A percentile compares a stretch with the other conserved stretches of the same genome.
These are phyloP conservation scores for Silurus meridionalis DNA, from an alignment of 2,113 vertebrate genomes.

Conservation along the genomic window DNA sequence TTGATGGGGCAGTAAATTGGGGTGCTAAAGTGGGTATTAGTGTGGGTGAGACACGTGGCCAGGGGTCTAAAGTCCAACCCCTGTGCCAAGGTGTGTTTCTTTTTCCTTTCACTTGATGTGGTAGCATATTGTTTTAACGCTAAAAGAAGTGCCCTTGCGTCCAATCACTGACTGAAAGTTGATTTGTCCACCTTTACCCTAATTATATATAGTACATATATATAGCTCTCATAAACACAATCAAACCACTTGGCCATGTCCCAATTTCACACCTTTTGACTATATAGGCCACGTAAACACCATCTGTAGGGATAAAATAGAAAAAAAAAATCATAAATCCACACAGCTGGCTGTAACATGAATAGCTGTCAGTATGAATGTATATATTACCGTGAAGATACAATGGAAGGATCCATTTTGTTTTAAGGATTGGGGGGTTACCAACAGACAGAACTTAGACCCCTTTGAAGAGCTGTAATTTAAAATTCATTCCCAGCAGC, in stretches of 20 bases:
- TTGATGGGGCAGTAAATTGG: slow-evolving; percentile 62
- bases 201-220: no score
- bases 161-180: no score
- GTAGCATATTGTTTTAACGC: not conserved
- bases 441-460: not conserved
- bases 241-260: not conserved
- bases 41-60: slow-evolving; percentile 51
- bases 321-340: not conserved
- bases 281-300: not conserved
- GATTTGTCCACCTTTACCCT: no score
- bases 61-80: slow-evolving; percentile 6
- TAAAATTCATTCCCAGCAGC: slow-evolving; percentile 30
- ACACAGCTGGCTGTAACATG: not conserved
- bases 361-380: not conserved
- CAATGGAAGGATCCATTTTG: not conserved
- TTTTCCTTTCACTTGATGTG: not conserved
- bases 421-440: not conserved
- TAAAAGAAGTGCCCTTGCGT: no score
- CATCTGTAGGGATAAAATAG: not conserved
- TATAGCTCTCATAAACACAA: not conserved
- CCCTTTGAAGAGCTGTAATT: not conserved
- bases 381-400: not conserved
- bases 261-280: not conserved
- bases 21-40: slow-evolving; percentile 44
- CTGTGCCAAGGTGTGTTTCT: not conserved